Evolutionary conservation across 2,888 invertebrate species (phyloP).

Genomic region (Amblyteles armatorius): DNA sequence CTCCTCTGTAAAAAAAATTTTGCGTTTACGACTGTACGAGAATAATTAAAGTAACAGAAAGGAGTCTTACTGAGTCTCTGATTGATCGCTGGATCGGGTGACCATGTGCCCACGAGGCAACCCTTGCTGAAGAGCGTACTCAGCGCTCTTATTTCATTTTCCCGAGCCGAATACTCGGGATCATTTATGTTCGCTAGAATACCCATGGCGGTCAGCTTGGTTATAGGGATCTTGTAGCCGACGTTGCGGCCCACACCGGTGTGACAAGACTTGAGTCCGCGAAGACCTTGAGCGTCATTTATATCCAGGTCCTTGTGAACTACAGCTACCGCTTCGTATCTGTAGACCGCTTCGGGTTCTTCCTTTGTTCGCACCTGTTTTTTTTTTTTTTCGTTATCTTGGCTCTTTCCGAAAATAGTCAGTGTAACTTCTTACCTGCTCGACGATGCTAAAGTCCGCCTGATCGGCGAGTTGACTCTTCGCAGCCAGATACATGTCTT

Average conservation of each 20-base stretch:
- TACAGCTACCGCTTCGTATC: slow-evolving; percentile 93
- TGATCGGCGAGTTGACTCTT: slow-evolving; percentile 82
- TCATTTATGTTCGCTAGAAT: slow-evolving; percentile 89
- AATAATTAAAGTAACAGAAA: background rate
- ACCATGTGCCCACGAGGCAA: slow-evolving; percentile 95
- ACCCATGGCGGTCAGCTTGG: slow-evolving; percentile 90
- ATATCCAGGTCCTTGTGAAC: slow-evolving; percentile 91
- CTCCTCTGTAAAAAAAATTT: slow-evolving; percentile 86
- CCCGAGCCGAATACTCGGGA: slow-evolving; percentile 89
- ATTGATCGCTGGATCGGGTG: slow-evolving; percentile 90
- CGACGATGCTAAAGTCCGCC: slow-evolving; percentile 79
- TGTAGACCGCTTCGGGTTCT: slow-evolving; percentile 88
- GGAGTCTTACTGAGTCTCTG: slow-evolving; percentile 89
- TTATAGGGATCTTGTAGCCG: slow-evolving; percentile 93
- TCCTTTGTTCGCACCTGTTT: slow-evolving; percentile 89
- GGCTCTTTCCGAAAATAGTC: background rate
- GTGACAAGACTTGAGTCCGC: slow-evolving; percentile 93
- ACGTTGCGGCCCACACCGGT: slow-evolving; percentile 95
- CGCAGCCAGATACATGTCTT: slow-evolving; percentile 94
- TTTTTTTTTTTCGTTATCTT: slow-evolving; percentile 14
- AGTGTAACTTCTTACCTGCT: slow-evolving; percentile 73
- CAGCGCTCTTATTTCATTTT: slow-evolving; percentile 93
- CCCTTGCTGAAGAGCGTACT: slow-evolving; percentile 93
- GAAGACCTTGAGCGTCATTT: slow-evolving; percentile 88
- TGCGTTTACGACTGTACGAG: background rate